Evolutionary conservation across 2,888 invertebrate genomes (phyloP), one percentile per base, ranked within the genome.

Genomic region (Latheticus oryzae): DNA sequence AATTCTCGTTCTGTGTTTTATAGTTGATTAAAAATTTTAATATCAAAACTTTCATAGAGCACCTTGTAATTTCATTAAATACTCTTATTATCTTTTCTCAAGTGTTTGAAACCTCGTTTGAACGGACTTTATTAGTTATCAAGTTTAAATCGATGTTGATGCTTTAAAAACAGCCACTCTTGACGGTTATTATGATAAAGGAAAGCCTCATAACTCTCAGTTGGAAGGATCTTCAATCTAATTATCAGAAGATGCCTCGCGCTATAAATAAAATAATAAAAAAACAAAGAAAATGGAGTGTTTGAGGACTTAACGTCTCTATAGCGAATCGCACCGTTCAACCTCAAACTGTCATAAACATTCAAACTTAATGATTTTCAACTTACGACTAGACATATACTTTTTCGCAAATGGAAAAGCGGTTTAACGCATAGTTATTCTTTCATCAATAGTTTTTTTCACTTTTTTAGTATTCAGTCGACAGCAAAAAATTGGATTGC

Each of bases 51-150:
- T 38, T 45, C 19, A 9, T 8, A 9, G 19, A 19, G 28, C 15
- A 32, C 13, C 30, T 45, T 45, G 30, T 45, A 45, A 32, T 45
- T 45, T 45, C 30, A 45, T 45, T 40, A 40, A 21, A 40, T 15
- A 40, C 24, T 23, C 23, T 23, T 45, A 45, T 28, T 16, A 42
- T 26, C 42, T 28, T 15, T 24, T 42, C 32, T 26, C 1, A 21
- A 30, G 35, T 35, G 33, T 47, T 47, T 23, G n/a, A 47, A 17
- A 5, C 35, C 9, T 24, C 24, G 24, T 5, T 23, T 23, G 24
- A 47, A 47, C 21, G 8, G 33, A 16, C 13, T 33, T 47, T 32
- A 45, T 32, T 45, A 11, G 21, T 45, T 43, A 30, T 43, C 26
- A 26, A 43, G 15, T 17, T 5, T 12, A 8, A 30, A 43, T 30